These are phyloP conservation scores for Himalopsyche tibetana DNA, from an alignment of 2,888 invertebrate species.

Conservation along the genomic window DNA sequence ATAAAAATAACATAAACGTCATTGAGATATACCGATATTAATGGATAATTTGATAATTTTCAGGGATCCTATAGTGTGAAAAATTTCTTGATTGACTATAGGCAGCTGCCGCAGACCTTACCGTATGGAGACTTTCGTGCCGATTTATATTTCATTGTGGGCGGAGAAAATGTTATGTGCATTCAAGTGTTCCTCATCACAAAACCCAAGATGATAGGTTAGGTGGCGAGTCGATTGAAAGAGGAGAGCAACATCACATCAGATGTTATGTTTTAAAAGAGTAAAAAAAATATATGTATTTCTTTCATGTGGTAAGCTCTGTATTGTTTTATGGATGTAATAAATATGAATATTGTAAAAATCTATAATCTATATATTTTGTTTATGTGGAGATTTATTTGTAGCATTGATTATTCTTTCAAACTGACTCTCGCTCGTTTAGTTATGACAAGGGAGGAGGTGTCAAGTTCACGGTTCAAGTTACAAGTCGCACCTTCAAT, in stretches of 20 bases:
- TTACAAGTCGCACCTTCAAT: too few relatives aligned
- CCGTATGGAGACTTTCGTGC: conserved; percentile 69
- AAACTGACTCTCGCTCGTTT: too few relatives aligned
- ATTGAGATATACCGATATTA: conserved; percentile 13
- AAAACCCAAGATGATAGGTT: conserved; percentile 58
- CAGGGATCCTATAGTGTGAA: conserved; percentile 68
- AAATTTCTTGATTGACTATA: conserved; percentile 69
- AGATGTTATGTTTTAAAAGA: not conserved
- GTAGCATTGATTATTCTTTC: too few relatives aligned
- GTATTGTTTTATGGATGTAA: not conserved
- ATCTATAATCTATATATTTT: not conserved
- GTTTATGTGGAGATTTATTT: too few relatives aligned
- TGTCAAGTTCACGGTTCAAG: too few relatives aligned
- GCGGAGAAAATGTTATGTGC: conserved; percentile 66
- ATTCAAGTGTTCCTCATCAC: conserved; percentile 59
- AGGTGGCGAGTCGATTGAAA: not conserved
- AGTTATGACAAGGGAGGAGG: too few relatives aligned
- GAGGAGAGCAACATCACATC: not conserved
- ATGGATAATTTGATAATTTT: not conserved
- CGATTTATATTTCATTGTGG: conserved; percentile 66
- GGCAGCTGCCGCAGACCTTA: conserved; percentile 68
- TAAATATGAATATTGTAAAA: conserved; percentile 19
- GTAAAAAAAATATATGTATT: not conserved
- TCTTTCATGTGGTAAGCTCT: not conserved
- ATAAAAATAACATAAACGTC: not conserved